Conservation (phyloP, 2,888 invertebrate species). For the Trichacis sp. region DNA sequence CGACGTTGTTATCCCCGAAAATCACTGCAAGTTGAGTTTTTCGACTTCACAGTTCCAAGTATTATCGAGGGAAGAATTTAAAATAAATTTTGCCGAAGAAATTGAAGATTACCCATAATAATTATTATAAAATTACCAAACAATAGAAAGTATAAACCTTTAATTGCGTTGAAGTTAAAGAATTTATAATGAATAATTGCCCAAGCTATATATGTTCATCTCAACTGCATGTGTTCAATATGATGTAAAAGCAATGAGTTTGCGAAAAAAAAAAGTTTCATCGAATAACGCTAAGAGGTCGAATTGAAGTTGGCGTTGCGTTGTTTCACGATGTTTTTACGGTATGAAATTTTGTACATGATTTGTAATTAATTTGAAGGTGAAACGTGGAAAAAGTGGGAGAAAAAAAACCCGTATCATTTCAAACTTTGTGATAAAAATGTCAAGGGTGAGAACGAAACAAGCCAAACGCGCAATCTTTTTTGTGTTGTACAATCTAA, state of each 20-base stretch:
- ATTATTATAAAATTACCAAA: background rate
- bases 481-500: conserved; percentile 50
- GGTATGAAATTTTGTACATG: background rate
- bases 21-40: background rate
- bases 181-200: too few species aligned
- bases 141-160: background rate
- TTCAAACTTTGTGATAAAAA: conserved; percentile 51
- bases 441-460: conserved; percentile 26
- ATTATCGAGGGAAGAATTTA: background rate
- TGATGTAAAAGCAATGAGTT: conserved; percentile 8
- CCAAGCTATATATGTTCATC: too few species aligned
- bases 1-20: background rate
- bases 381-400: background rate
- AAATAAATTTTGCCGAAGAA: background rate
- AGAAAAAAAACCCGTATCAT: conserved; percentile 25
- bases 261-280: conserved; percentile 12
- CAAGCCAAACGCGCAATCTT: conserved; percentile 45
- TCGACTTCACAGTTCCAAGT: background rate
- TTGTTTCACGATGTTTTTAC: conserved; percentile 2
- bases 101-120: background rate
- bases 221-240: conserved; percentile 22
- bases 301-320: background rate
- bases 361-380: background rate
- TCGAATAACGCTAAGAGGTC: conserved; percentile 9
- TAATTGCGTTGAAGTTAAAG: background rate